Evolutionary conservation across 1,140 invertebrate species (phyloP).

Genomic region (Tribolium castaneum): DNA sequence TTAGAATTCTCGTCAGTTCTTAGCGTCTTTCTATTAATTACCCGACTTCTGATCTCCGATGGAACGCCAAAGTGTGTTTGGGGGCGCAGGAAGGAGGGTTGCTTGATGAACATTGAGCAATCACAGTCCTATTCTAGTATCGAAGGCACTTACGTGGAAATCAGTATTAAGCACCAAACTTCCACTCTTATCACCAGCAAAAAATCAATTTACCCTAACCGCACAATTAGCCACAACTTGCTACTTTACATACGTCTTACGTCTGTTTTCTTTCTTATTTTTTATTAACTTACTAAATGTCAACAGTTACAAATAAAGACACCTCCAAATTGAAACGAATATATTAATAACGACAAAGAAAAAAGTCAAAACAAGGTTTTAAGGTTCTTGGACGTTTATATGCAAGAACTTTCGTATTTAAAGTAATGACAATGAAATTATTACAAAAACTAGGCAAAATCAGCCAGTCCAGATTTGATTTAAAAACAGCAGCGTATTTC

Average conservation of each 20-base stretch:
- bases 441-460: too few relatives aligned
- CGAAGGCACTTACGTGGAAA: slow-evolving; percentile 59
- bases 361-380: too few relatives aligned
- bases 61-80: slow-evolving; percentile 52
- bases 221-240: slow-evolving; percentile 1
- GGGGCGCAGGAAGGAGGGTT: slow-evolving; percentile 54
- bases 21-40: slow-evolving; percentile 60
- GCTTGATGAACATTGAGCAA: slow-evolving; percentile 60
- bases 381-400: too few relatives aligned
- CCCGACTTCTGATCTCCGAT: slow-evolving; percentile 58
- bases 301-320: too few relatives aligned
- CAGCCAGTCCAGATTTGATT: too few relatives aligned
- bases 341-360: too few relatives aligned
- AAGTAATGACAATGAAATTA: too few relatives aligned
- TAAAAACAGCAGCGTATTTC: too few relatives aligned
- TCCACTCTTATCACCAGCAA: slow-evolving; percentile 47
- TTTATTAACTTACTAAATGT: too few relatives aligned
- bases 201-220: slow-evolving; percentile 25
- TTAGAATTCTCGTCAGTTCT: slow-evolving; percentile 59
- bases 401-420: too few relatives aligned
- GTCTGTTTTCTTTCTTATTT: too few relatives aligned
- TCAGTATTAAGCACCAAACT: slow-evolving; percentile 58
- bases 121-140: slow-evolving; percentile 60
- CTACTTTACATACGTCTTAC: not conserved
- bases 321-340: too few relatives aligned